Evolutionary conservation across 2,113 vertebrate species (phyloP), one percentile per base, ranked within the genome.

Genomic region (Glaucidium brasilianum): DNA sequence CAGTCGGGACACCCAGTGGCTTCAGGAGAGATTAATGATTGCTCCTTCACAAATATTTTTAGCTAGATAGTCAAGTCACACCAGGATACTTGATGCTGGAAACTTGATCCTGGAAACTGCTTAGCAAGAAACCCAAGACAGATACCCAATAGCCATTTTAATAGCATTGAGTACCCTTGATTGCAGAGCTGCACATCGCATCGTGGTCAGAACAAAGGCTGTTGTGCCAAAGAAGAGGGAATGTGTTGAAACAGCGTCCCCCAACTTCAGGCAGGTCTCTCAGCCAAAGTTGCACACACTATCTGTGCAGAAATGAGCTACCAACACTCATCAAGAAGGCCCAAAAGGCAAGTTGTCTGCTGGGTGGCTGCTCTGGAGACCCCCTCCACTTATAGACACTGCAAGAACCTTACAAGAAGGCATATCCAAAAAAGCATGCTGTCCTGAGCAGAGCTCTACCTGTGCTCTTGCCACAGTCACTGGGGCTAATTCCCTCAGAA

Each of bases 51-150:
- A 78, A 86, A 43, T 67, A 74, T 74, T 92, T 94, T 94, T 74
- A 94, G 91, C 72, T 73, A 71, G 75, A 26, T 37, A 71, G 76
- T 63, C 49, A 87, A 78, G 73, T 47, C 84, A 76, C 84, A 91
- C 67, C 77, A 92, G 62, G 80, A 90, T 35, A 81, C 20, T 6
- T 72, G 56, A 80, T 84, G 32, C 80, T 84, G 37, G 59, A 86
- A 86, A 82, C 52, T 58, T 5, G 9, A 84, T 73, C 34, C 85
- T 83, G n/a, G 49, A 85, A 93, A 66, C 32, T 60, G 50, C 68
- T 83, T 8, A 92, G 74, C 39, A 78, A 87, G 92, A 84, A 94
- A 91, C 45, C 7, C 43, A 53, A 90, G 75, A 62, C 85, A 94
- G 71, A 35, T 73, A 62, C 45, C 41, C 60, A 85, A 85, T 2